Conservation (phyloP, 2,797 vertebrate species). For the Notoglanidium macrostoma region DNA sequence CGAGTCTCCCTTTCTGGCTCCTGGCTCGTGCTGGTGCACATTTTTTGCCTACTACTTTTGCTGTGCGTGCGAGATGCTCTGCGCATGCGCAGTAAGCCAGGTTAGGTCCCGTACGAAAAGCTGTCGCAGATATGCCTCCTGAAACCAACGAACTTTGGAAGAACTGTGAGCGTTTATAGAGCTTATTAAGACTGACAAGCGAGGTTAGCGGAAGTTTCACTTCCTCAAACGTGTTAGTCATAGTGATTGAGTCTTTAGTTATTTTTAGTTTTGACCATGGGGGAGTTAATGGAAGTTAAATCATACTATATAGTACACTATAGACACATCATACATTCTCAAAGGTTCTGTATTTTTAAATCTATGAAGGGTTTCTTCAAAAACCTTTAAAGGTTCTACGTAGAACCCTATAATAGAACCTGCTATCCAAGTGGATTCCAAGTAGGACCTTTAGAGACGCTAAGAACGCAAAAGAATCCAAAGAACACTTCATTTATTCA, state of each 20-base stretch:
- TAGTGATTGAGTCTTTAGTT: background rate
- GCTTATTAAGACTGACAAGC: background rate
- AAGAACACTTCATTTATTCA: background rate
- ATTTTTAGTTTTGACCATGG: background rate
- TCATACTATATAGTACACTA: background rate
- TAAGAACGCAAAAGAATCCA: background rate
- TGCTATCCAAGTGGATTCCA: background rate
- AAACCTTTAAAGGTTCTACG: background rate
- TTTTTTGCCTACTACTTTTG: background rate
- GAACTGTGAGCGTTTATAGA: slow-evolving; percentile 4
- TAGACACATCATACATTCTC: background rate
- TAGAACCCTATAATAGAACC: background rate
- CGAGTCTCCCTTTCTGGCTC: background rate
- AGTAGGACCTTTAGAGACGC: background rate
- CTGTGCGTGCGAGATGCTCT: background rate
- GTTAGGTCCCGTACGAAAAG: too few species aligned
- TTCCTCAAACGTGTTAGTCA: slow-evolving; percentile 35
- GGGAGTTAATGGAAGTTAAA: background rate
- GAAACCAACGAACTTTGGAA: background rate
- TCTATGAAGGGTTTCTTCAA: background rate
- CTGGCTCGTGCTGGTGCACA: background rate
- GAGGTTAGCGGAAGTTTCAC: slow-evolving; percentile 26
- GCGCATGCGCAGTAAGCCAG: background rate
- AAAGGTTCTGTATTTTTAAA: too few species aligned
- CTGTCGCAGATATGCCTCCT: background rate